Evolutionary conservation across 2,113 vertebrate species (phyloP).

Genomic region (Bos indicus): DNA sequence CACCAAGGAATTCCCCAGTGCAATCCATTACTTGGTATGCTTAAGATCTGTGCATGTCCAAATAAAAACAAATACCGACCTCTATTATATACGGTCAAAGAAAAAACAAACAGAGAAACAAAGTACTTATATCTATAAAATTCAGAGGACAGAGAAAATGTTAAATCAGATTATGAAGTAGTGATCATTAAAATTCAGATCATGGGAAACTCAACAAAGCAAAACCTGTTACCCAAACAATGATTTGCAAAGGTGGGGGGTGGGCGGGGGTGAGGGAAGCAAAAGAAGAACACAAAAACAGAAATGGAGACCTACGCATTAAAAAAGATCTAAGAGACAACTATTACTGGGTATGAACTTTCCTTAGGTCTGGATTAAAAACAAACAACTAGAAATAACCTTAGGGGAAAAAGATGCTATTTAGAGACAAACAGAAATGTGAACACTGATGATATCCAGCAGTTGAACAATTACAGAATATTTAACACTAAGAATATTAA

Average conservation of each 20-base stretch:
- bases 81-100: neutral
- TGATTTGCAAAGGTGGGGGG: neutral
- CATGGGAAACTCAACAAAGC: neutral
- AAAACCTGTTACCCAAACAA: neutral
- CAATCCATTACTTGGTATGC: neutral
- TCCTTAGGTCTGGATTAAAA: neutral
- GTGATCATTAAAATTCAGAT: neutral
- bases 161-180: neutral
- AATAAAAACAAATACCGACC: neutral
- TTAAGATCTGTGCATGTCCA: neutral
- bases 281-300: neutral
- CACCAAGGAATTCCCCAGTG: neutral
- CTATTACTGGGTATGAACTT: neutral
- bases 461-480: neutral
- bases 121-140: neutral
- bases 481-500: neutral
- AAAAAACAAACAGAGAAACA: neutral
- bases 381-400: neutral
- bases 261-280: fast-evolving
- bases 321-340: neutral
- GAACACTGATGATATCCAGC: neutral
- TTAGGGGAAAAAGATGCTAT: neutral
- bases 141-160: neutral
- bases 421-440: neutral
- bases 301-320: neutral